Base-by-base conservation (phyloP, 1,140 invertebrate genomes). In the Lucilia cuprina region DNA sequence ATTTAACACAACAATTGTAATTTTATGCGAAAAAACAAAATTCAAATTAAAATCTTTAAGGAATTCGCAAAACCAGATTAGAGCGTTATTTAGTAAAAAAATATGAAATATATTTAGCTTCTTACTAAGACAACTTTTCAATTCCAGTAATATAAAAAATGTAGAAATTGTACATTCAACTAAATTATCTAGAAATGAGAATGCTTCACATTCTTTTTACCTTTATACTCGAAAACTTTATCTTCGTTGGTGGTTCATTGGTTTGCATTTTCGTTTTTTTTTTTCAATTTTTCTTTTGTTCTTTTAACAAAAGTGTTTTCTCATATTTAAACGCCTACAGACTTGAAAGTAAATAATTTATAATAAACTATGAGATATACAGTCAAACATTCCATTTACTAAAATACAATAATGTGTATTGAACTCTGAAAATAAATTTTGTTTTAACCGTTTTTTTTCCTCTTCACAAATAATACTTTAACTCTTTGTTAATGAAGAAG, bases 161-260 rank as follows among this genome's bases (percentile, higher is more conserved):
- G 2, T 41, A 2, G 10, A 41, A 7, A n/a, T 19, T 9, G 65
- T 70, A 21, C 65, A 70, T 70, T 70, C 65, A 70, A 70, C 65
- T 10, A 70, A 21, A 70, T 30, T 70, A 70, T 70, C 19, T 70
- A 70, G 65, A 9, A 70, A 70, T 70, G 0, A 70, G 9, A 25
- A n/a, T 60, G 25, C 25, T 30, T 30, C 25, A 17, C 55, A 17
- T 60, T 60, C 13, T 60, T n/a, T n/a, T 30, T n/a, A 60, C 7
- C 55, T 60, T 60, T 2, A 60, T 4, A 12, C 25, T 30, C 25
- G 25, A 14, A 60, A 17, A 60, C 8, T n/a, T n/a, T 2, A 47
- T 17, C 75, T 49, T 78, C 75, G 75, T 78, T 78, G 75, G 75
- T 78, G 75, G 75, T 41, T 78, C 25, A 30, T 30, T 78, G 35